These are phyloP conservation scores for Nephrotoma appendiculata DNA, from an alignment of 2,888 invertebrate genomes.

Conservation along the genomic window DNA sequence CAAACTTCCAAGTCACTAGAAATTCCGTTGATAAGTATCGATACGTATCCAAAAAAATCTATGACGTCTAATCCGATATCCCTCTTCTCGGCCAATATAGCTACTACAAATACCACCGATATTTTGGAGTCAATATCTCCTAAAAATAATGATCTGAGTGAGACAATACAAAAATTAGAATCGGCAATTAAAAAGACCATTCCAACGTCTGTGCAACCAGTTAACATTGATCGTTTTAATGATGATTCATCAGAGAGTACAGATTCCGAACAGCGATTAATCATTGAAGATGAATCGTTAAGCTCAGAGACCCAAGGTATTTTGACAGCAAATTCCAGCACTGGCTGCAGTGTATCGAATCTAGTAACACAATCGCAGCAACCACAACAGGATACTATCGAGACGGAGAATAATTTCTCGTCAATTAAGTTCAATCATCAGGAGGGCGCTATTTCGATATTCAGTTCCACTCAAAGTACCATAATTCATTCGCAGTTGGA, in stretches of 20 bases:
- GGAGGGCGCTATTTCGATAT: neutral
- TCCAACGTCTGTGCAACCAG: neutral
- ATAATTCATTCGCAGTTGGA: neutral
- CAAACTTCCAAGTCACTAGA: conserved; percentile 11
- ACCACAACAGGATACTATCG: neutral
- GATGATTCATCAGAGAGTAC: conserved; percentile 48
- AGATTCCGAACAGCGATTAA: conserved; percentile 45
- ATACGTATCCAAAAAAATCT: conserved; percentile 15
- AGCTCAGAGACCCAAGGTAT: conserved; percentile 19
- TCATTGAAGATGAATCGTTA: conserved; percentile 38
- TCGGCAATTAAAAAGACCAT: conserved; percentile 23
- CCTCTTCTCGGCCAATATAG: neutral
- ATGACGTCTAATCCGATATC: conserved; percentile 8
- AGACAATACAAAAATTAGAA: conserved; percentile 45
- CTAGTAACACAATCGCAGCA: neutral
- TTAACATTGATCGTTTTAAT: conserved; percentile 25
- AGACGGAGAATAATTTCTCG: neutral
- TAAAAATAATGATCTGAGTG: conserved; percentile 44
- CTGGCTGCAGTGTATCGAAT: neutral
- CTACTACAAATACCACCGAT: conserved; percentile 12
- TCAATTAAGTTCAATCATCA: neutral
- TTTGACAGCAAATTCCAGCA: conserved; percentile 11
- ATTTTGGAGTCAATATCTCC: conserved; percentile 28
- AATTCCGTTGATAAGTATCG: conserved; percentile 9
- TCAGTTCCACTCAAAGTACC: neutral